These are phyloP conservation scores for Adelosebastes latens DNA, from an alignment of 2,797 vertebrate genomes.

Conservation along the genomic window DNA sequence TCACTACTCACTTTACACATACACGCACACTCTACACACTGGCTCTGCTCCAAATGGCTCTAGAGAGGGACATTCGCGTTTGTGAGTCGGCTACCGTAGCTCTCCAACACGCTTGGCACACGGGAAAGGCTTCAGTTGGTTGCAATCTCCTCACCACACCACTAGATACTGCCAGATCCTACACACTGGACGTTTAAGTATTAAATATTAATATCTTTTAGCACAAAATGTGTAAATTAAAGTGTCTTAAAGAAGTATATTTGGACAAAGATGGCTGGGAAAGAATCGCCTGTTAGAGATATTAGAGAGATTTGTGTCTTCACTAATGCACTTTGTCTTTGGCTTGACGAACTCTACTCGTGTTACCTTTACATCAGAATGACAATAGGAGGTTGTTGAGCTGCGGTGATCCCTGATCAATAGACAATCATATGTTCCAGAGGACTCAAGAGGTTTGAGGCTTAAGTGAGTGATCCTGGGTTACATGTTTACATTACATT, in stretches of 20 bases:
- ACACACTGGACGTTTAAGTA: accelerated
- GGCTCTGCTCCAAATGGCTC: no score
- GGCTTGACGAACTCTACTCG: not conserved
- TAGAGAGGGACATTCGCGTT: no score
- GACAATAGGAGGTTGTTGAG: not conserved
- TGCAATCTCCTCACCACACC: no score
- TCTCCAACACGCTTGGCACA: no score
- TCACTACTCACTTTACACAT: no score
- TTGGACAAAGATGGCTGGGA: not conserved
- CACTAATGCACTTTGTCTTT: not conserved
- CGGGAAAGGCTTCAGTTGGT: no score
- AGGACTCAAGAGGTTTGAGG: not conserved
- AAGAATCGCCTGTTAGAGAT: not conserved
- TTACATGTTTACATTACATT: constrained; percentile 1
- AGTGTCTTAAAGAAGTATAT: not conserved
- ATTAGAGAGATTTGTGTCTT: not conserved
- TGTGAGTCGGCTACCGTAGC: no score
- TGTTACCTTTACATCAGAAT: not conserved
- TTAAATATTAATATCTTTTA: not conserved
- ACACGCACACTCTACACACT: no score
- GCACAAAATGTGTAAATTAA: not conserved
- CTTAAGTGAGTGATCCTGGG: not conserved
- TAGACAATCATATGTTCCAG: constrained; percentile 3
- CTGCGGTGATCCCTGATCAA: constrained; percentile 15
- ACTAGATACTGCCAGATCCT: no score